A percentile compares a stretch with the other conserved stretches of the same genome.
Evolutionary conservation across 2,888 invertebrate genomes (phyloP).

Genomic region (Oxyteleia sp.): DNA sequence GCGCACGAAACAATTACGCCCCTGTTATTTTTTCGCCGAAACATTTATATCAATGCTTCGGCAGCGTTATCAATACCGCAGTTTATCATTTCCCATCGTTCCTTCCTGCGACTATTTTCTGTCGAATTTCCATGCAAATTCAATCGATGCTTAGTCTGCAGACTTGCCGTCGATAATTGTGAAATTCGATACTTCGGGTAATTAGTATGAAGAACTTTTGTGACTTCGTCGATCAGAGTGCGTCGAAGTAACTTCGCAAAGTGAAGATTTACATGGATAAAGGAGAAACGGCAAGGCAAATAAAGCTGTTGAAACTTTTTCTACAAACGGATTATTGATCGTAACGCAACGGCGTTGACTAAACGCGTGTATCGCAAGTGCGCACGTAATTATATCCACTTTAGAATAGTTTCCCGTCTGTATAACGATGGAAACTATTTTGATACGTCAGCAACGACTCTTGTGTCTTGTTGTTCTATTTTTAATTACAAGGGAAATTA

Average conservation of each 20-base stretch:
- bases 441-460: too few species aligned
- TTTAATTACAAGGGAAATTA: too few species aligned
- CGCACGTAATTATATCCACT: neutral
- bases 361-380: neutral
- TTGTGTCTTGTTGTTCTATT: too few species aligned
- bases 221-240: constrained; percentile 16
- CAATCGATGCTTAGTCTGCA: too few species aligned
- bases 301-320: neutral
- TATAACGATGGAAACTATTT: neutral
- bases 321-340: neutral
- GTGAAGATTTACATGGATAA: constrained; percentile 25
- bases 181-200: constrained; percentile 41
- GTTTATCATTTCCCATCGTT: too few species aligned
- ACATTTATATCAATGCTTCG: too few species aligned
- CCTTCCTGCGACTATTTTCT: too few species aligned
- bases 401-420: neutral
- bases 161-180: constrained; percentile 46
- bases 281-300: neutral
- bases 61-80: too few species aligned
- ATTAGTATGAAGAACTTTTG: constrained; percentile 36
- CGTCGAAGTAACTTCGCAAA: constrained; percentile 27
- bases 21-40: too few species aligned
- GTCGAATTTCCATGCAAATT: too few species aligned
- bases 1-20: too few species aligned
- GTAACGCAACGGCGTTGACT: neutral